Base-by-base conservation (phyloP, 2,113 vertebrate genomes). In the Etia nguti region DNA sequence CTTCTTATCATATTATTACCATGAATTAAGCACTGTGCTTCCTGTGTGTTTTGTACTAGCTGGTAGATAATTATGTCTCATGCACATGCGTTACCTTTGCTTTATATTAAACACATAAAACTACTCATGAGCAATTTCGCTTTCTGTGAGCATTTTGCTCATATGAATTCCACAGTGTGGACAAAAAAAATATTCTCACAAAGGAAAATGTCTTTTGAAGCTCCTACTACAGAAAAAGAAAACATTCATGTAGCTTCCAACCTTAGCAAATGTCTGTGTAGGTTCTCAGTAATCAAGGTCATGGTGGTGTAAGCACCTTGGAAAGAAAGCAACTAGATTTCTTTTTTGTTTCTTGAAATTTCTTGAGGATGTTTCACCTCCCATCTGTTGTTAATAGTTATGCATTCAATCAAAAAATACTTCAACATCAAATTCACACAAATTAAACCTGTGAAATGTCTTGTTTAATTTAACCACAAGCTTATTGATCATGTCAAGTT, bases 391-490 rank as follows among this genome's bases (percentile, higher is more conserved):
- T 60, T 60, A 20, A 18, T 8, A 50, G 16, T 36, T 34, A 10
- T 62, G 3, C 6, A 36, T 36, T 38, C 6, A 36, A 7, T 36
- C 6, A 36, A 65, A n/a, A 65, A 12, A 12, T n/a, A n/a, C 31
- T 12, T 36, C 2, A 16, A 60, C 57, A n/a, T 65, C 12, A 20
- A 11, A 10, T 60, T 34, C 31, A 34, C 57, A 34, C 26, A 50
- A 50, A 50, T 50, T 8, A 18, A 50, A 29, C 26, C 26, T 20
- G 31, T 36, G 6, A 62, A 34, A 62, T 20, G 16, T 62, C 29
- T 62, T 0, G 1, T 62, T 18, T 36, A 31, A 62, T 36, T 36
- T 36, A 11, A 62, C 31, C 0, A 62, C 31, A 20, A n/a, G 16
- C 8, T 60, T 29, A 60, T 10, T 60, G 29, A 62, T 62, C 1